Percentiles rank a stretch among this genome's conserved stretches.
phyloP scores from a whole-genome alignment of 2,888 invertebrate species.

The Rapana venosa region DNA sequence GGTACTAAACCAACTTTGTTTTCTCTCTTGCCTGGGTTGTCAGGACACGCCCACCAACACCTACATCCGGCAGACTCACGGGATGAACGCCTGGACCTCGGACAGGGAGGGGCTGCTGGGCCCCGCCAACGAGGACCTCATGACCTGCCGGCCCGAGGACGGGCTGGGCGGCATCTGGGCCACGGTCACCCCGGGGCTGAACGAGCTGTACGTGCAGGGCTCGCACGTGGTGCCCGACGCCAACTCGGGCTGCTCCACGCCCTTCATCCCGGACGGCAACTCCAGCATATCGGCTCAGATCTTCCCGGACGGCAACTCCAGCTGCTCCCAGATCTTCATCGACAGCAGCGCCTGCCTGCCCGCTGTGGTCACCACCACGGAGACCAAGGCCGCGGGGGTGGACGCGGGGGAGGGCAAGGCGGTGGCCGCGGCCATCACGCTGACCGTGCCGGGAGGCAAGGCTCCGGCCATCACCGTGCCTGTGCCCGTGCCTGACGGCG shows the following conservation, averaged over 20 bases:
- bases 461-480: not conserved
- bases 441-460: conserved; percentile 19
- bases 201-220: conserved; percentile 6
- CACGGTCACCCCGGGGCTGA: conserved; percentile 8
- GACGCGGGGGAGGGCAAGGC: not conserved
- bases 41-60: conserved; percentile 27
- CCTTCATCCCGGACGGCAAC: conserved; percentile 16
- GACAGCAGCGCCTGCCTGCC: conserved; percentile 16
- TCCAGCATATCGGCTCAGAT: conserved; percentile 30
- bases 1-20: too few species aligned
- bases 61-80: conserved; percentile 25
- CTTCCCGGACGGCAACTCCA: conserved; percentile 28
- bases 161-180: conserved; percentile 42
- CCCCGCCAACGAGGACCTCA: not conserved
- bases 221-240: conserved; percentile 1
- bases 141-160: conserved; percentile 39
- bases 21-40: too few species aligned
- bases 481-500: conserved; percentile 3
- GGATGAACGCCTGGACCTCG: not conserved
- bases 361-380: not conserved
- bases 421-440: not conserved
- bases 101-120: conserved; percentile 33
- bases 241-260: conserved; percentile 14
- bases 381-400: not conserved
- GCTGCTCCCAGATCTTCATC: conserved; percentile 35